These are phyloP conservation scores for Diplazon laetatorius DNA, from an alignment of 2,888 invertebrate genomes.

Conservation along the genomic window DNA sequence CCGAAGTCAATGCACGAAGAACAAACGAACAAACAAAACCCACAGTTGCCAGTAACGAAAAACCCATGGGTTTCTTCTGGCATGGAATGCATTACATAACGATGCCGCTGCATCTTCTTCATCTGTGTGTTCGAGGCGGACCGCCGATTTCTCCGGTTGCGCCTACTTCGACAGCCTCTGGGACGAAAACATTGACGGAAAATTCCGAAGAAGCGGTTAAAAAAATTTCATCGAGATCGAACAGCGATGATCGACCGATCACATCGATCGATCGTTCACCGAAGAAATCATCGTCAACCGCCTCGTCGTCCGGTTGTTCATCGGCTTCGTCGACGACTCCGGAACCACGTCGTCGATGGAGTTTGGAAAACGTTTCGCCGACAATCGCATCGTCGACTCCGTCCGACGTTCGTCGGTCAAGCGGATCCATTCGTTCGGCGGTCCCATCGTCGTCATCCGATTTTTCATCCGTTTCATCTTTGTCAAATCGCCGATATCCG, in stretches of 20 bases:
- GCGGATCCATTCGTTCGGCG: too few species aligned
- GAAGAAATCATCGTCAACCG: slow-evolving; percentile 6
- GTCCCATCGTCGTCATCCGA: not conserved
- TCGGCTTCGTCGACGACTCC: slow-evolving; percentile 7
- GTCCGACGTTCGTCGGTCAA: too few species aligned
- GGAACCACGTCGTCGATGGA: not conserved
- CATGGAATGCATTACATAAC: slow-evolving; percentile 42
- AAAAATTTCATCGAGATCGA: not conserved
- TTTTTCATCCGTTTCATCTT: not conserved
- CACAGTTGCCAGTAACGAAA: not conserved
- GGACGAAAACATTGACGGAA: not conserved
- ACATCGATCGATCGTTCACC: not conserved
- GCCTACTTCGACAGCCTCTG: slow-evolving; percentile 3
- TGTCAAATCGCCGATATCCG: not conserved
- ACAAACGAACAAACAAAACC: not conserved
- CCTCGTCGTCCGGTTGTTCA: slow-evolving; percentile 20
- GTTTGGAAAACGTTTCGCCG: too few species aligned
- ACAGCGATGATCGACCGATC: not conserved
- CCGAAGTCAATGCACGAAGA: not conserved
- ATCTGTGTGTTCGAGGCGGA: slow-evolving; percentile 35
- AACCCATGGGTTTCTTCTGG: slow-evolving; percentile 19
- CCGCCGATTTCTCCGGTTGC: slow-evolving; percentile 19
- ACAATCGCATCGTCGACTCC: too few species aligned
- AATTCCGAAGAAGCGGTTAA: not conserved
- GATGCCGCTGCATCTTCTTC: slow-evolving; percentile 37